Percentiles rank a stretch among this genome's conserved stretches.
Conservation (phyloP, 2,113 vertebrate genomes). For the Thomomys bottae region DNA sequence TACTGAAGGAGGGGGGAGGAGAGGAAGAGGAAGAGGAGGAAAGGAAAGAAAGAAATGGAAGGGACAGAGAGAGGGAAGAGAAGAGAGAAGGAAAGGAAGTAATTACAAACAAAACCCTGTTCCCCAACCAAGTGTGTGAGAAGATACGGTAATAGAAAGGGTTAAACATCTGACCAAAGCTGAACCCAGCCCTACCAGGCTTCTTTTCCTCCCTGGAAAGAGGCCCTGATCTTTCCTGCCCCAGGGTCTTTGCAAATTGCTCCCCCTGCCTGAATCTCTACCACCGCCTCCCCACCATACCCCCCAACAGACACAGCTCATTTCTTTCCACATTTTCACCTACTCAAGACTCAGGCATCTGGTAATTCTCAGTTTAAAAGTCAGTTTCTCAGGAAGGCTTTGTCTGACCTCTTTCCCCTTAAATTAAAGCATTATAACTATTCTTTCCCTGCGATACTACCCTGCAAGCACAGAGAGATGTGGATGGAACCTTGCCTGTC, state of each 20-base stretch:
- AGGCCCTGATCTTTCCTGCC: constrained; percentile 28
- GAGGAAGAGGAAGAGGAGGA: too few species aligned
- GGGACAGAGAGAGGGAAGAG: not conserved
- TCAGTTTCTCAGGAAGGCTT: not conserved
- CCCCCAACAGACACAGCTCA: not conserved
- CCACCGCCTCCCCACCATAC: not conserved
- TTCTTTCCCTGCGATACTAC: not conserved
- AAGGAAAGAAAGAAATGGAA: too few species aligned
- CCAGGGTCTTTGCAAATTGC: constrained; percentile 12
- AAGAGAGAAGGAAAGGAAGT: not conserved
- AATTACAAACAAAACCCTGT: not conserved
- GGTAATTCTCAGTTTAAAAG: constrained; percentile 45
- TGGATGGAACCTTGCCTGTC: not conserved
- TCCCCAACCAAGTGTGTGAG: not conserved
- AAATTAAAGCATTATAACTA: not conserved
- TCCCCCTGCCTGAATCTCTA: not conserved
- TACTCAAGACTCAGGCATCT: constrained; percentile 22
- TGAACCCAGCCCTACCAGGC: not conserved
- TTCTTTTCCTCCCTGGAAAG: not conserved
- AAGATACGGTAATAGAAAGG: not conserved
- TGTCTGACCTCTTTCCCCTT: constrained; percentile 7
- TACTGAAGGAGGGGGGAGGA: too few species aligned
- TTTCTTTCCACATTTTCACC: not conserved
- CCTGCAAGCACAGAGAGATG: not conserved
- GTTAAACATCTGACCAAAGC: constrained; percentile 45